Base-by-base conservation (phyloP, 2,113 vertebrate species). In the Antigone vipio region DNA sequence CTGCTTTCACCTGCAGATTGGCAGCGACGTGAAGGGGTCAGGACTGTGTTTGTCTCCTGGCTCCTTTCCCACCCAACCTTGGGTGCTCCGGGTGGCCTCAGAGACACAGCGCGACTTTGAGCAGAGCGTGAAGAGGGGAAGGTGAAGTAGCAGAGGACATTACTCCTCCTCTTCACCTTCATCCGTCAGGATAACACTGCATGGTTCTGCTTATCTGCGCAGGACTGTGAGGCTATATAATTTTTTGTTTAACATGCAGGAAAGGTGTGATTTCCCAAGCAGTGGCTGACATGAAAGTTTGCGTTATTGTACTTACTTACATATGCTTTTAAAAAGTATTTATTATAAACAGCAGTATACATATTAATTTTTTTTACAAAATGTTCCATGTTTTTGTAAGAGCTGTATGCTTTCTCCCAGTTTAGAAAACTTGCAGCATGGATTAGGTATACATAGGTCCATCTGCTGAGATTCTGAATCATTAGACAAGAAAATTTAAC, bases 21-120 rank as follows among this genome's bases (percentile, higher is more conserved):
- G 38, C 2, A 3, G 15, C 0, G 2, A 40, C 0, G 1, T 45
- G 49, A 38, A 69, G 18, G 29, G 13, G 5, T 35, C n/a, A 26
- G 50, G 26, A 40, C 22, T 38, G 34, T 22, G 8, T 19, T 80
- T 47, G 73, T 5, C 5, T 58, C 5, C 59, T 29, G 35, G 11
- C 8, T 77, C 40, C 27, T 85, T 58, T 53, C 34, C 50, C 26
- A 80, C 11, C 15, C 34, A 64, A 2, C 27, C 12, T 49, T 77
- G 20, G 45, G 4, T 9, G 0, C 9, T 71, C 9, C 2, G 4
- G 26, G 32, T 15, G 9, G 47, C 52, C 24, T n/a, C 44, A 67
- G 49, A 11, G 73, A 32, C 30, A 71, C 3, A 59, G 24, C 0
- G 3, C 2, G 55, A 21, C 49, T 62, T 62, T 34, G 9, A 53